Conservation (phyloP, 1,140 invertebrate genomes). For the Tribolium castaneum region DNA sequence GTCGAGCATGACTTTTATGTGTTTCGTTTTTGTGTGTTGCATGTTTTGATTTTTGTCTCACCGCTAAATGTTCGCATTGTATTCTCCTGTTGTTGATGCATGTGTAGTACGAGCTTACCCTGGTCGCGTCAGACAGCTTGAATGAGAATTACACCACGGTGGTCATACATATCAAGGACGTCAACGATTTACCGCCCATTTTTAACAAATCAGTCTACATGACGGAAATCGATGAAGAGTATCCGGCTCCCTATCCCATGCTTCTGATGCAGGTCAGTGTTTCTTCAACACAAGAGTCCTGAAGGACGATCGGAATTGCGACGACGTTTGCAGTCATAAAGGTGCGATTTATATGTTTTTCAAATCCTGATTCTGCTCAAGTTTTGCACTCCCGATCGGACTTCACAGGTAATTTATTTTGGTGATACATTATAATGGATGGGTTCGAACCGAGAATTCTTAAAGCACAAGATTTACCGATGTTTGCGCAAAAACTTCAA, state of each 20-base stretch:
- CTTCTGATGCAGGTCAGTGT: constrained; percentile 72
- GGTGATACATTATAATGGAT: background rate
- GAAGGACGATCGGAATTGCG: constrained; percentile 1
- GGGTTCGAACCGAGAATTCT: background rate
- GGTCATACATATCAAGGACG: constrained; percentile 80
- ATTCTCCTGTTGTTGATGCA: constrained; percentile 41
- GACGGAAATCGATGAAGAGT: constrained; percentile 75
- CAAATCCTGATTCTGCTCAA: background rate
- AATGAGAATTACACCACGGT: constrained; percentile 86
- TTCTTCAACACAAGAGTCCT: constrained; percentile 13
- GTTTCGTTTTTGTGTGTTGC: constrained; percentile 43
- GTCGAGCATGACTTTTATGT: constrained; percentile 40
- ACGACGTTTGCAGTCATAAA: background rate
- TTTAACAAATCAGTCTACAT: constrained; percentile 79
- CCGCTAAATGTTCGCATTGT: constrained; percentile 47
- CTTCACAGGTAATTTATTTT: background rate
- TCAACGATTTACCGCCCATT: constrained; percentile 84
- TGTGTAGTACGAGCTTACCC: constrained; percentile 82
- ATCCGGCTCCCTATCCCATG: constrained; percentile 69
- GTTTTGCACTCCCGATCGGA: background rate
- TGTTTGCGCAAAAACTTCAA: background rate
- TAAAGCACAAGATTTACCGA: background rate
- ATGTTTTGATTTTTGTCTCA: constrained; percentile 39
- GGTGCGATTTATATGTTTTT: background rate
- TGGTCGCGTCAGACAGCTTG: constrained; percentile 87